Percentiles rank a stretch among this genome's conserved stretches.
Evolutionary conservation across 2,888 invertebrate genomes (phyloP).

Genomic region (Agriopis aurantiaria): DNA sequence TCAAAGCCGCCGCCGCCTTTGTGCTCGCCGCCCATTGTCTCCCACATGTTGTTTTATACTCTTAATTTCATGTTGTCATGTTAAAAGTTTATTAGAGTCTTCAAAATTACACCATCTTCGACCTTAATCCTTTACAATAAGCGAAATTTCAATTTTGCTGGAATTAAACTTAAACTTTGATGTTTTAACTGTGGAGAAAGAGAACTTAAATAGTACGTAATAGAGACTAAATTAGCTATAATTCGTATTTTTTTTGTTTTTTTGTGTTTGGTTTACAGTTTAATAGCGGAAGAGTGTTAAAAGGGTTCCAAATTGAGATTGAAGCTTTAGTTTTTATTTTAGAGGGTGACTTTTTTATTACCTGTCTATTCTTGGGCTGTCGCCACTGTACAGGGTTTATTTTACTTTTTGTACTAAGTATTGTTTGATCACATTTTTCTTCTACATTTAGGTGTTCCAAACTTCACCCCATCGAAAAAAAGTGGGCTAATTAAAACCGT

Average conservation of each 20-base stretch:
- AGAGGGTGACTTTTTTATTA: conserved; percentile 59
- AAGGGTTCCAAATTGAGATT: conserved; percentile 66
- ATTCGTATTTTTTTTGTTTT: conserved; percentile 34
- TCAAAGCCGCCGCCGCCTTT: conserved; percentile 78
- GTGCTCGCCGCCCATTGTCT: conserved; percentile 79
- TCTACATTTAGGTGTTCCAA: too few relatives aligned
- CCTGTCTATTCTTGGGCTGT: conserved; percentile 50
- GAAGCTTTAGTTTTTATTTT: conserved; percentile 47
- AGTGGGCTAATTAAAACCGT: too few relatives aligned
- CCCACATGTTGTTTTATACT: conserved; percentile 79
- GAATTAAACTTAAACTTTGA: conserved; percentile 39
- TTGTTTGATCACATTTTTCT: too few relatives aligned
- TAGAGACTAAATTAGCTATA: conserved; percentile 26
- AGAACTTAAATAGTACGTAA: conserved; percentile 19
- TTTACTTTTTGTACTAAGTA: neutral
- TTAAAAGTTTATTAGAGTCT: conserved; percentile 76
- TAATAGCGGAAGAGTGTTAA: conserved; percentile 74
- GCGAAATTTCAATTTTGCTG: conserved; percentile 35
- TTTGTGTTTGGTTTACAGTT: conserved; percentile 52
- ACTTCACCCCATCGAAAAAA: too few relatives aligned
- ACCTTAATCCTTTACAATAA: conserved; percentile 47
- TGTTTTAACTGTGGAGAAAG: conserved; percentile 22
- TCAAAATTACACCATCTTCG: conserved; percentile 43
- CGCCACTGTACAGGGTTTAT: conserved; percentile 17
- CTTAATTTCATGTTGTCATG: conserved; percentile 82